A percentile compares a stretch with the other conserved stretches of the same genome.
These are phyloP conservation scores for Listronotus oregonensis DNA, from an alignment of 1,140 invertebrate species.

Conservation along the genomic window DNA sequence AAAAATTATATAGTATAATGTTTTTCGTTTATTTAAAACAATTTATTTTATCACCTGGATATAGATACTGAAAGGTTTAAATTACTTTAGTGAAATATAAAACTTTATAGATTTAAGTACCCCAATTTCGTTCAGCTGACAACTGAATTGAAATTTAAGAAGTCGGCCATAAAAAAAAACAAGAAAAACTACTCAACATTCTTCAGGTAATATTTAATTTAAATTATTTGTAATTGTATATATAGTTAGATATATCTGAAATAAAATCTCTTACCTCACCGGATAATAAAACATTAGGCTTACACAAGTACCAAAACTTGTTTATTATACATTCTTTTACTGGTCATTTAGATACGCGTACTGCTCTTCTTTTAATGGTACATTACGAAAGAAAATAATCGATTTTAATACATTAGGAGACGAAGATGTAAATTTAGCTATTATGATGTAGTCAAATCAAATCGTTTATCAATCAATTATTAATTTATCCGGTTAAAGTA, in stretches of 20 bases:
- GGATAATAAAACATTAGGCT: slow-evolving; percentile 35
- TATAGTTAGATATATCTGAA: slow-evolving; percentile 32
- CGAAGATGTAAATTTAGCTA: too few species aligned
- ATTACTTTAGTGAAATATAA: too few species aligned
- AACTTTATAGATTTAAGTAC: slow-evolving; percentile 12
- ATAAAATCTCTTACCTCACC: slow-evolving; percentile 30
- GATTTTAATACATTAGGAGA: too few species aligned
- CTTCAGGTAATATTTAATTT: slow-evolving; percentile 32
- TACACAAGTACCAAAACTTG: slow-evolving; percentile 36
- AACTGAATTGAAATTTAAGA: slow-evolving; percentile 26
- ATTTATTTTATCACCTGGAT: too few species aligned
- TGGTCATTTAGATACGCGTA: slow-evolving; percentile 32
- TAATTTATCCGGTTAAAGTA: too few species aligned
- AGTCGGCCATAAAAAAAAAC: slow-evolving; percentile 21
- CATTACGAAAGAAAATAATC: slow-evolving; percentile 2
- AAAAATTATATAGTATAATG: too few species aligned
- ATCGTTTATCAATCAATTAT: too few species aligned
- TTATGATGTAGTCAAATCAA: too few species aligned
- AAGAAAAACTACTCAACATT: slow-evolving; percentile 34
- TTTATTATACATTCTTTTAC: slow-evolving; percentile 33
- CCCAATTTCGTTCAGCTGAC: slow-evolving; percentile 22
- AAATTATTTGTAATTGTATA: slow-evolving; percentile 39
- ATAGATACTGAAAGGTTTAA: too few species aligned
- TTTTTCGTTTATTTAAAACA: too few species aligned
- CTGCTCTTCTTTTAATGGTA: slow-evolving; percentile 18